Conservation (phyloP, 2,888 invertebrate species). For the Scelioninae gen. 2 region DNA sequence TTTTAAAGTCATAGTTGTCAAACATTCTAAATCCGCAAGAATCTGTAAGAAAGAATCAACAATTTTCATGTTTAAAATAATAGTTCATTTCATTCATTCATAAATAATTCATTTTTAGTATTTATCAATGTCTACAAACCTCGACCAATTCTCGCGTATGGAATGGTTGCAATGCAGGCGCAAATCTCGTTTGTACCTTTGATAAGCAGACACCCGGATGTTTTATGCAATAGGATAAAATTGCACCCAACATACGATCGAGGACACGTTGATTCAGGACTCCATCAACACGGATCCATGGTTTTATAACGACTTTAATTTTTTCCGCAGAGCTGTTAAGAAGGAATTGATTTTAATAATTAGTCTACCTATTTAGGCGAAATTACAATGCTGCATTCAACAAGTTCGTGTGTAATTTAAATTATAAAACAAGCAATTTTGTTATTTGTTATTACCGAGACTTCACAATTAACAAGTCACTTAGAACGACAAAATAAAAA, state of each 20-base stretch:
- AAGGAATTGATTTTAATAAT: too few species aligned
- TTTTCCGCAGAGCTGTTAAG: slow-evolving; percentile 70
- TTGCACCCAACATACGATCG: slow-evolving; percentile 81
- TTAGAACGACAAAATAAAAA: too few species aligned
- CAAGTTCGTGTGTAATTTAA: too few species aligned
- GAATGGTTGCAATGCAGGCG: slow-evolving; percentile 81
- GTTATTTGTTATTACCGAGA: too few species aligned
- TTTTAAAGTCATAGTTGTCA: slow-evolving; percentile 75
- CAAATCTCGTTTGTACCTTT: slow-evolving; percentile 79
- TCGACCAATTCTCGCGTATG: slow-evolving; percentile 80
- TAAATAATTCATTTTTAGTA: not conserved
- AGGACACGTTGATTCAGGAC: slow-evolving; percentile 81
- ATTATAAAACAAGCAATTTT: too few species aligned
- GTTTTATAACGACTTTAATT: slow-evolving; percentile 76
- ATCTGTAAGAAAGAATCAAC: slow-evolving; percentile 75
- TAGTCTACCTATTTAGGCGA: too few species aligned
- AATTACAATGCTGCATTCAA: too few species aligned
- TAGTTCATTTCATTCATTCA: not conserved
- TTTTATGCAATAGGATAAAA: slow-evolving; percentile 81
- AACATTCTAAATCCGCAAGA: slow-evolving; percentile 77
- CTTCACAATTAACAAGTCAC: too few species aligned
- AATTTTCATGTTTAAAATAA: not conserved
- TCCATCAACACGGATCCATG: slow-evolving; percentile 87
- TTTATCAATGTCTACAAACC: slow-evolving; percentile 72
- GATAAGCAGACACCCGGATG: slow-evolving; percentile 79